These are phyloP conservation scores for Serranus cabrilla DNA, from an alignment of 2,797 vertebrate genomes.

Conservation along the genomic window DNA sequence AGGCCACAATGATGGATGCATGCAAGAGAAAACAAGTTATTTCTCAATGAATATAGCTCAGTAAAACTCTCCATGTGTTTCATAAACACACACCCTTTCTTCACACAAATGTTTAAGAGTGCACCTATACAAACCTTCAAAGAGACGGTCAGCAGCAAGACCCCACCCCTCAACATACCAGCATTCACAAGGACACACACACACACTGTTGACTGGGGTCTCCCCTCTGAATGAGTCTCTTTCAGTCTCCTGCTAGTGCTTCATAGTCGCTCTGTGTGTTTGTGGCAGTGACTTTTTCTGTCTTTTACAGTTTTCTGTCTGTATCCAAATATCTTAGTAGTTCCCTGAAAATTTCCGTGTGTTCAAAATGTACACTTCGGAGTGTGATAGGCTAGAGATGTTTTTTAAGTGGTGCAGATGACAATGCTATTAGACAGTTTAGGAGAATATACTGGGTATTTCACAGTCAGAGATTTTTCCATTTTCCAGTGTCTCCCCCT, in stretches of 20 bases:
- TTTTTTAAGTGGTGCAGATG: not conserved
- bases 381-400: not conserved
- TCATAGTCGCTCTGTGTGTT: slow-evolving; percentile 30
- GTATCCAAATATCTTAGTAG: not conserved
- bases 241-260: slow-evolving; percentile 45
- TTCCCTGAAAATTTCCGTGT: not conserved
- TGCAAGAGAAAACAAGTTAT: not conserved
- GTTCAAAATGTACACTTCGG: not conserved
- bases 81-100: too few relatives aligned
- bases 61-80: slow-evolving; percentile 30
- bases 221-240: slow-evolving; percentile 64
- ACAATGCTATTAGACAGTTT: not conserved
- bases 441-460: not conserved
- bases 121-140: slow-evolving; percentile 15
- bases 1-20: slow-evolving; percentile 4
- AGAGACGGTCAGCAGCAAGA: slow-evolving; percentile 28
- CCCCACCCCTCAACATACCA: slow-evolving; percentile 49
- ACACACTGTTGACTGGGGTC: slow-evolving; percentile 35
- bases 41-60: slow-evolving; percentile 5
- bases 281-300: slow-evolving; percentile 24
- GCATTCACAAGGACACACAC: slow-evolving; percentile 23
- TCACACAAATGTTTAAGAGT: too few relatives aligned
- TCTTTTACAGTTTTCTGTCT: slow-evolving; percentile 21
- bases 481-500: not conserved
- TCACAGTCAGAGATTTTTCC: not conserved